Evolutionary conservation across 2,888 invertebrate species (phyloP), one percentile per base, ranked within the genome.

Genomic region (Melieria crassipennis): DNA sequence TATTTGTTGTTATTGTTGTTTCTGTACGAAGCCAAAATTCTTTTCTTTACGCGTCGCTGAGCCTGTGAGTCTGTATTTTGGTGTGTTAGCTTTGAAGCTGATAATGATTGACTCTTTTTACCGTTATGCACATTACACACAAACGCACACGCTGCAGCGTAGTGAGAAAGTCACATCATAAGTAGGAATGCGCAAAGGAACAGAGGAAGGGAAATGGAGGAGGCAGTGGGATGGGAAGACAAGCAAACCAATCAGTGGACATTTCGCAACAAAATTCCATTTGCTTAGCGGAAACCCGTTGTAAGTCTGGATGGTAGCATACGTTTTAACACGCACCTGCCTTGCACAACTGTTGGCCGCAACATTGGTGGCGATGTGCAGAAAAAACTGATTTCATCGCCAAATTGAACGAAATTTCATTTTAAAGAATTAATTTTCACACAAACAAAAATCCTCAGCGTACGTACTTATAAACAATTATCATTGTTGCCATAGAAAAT

Each of bases 81-180:
- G 63, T 47, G 56, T 65, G 62, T 72, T 75, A 72, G 75, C 74
- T 45, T 47, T 62, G 55, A 56, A 61, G 67, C 61, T 79, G 80
- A 1, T 82, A 81, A 81, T 81, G 82, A 81, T 81, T 81, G 82
- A 82, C 81, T 79, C 82, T 80, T 80, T 82, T 82, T 82, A 82
- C 81, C 82, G 81, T 81, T 81, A 82, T 74, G 65, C 76, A 71
- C 65, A 71, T 67, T 61, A 58, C 67, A 52, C 50, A 45, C 67
- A 16, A 48, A 50, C 58, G 30, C 50, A 10, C 58, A 46, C 70
- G 60, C 71, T 30, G 30, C 30, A 30, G 30, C 30, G 30, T 30
- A 30, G 80, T 81, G 81, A 80, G 62, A 63, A 75, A 75, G 80
- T 42, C 10, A 60, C 43, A 42, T 30, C 43, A 60, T 60, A 43